Evolutionary conservation across 2,797 vertebrate species (phyloP), one percentile per base, ranked within the genome.

Genomic region (Lagocephalus sceleratus): DNA sequence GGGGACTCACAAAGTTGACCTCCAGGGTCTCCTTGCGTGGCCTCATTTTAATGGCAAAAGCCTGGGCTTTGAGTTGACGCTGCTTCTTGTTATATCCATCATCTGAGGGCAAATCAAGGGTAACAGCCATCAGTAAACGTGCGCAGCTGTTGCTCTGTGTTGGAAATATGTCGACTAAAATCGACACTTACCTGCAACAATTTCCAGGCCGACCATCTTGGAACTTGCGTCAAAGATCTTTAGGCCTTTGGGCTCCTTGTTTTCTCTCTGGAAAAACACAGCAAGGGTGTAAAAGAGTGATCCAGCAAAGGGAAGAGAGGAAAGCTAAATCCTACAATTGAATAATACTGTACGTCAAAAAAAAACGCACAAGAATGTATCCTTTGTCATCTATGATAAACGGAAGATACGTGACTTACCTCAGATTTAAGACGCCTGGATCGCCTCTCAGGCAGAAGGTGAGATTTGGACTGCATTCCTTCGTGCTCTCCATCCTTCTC

Each of bases 41-140:
- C 72, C 93, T 92, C 96, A 99, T 99, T 85, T 99, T 97, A 85
- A 99, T 94, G 56, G 94, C 94, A 48, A 98, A 98, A 0, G 94
- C 93, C 46, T 98, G 94, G 42, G 95, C 93, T 79, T 94, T 94
- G 65, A 92, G 90, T 79, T 92, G 92, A 63, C 95, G 93, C 75
- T 95, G 92, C 72, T 93, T 97, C 82, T 93, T 92, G 50, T 86
- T 91, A 82, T 93, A 92, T 42, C 86, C 85, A 21, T 98, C 95
- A 44, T 98, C 97, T 98, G 14, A 38, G 20, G 1, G 5, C 10
- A 6, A 1, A 17, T 0, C 12, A 54, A 5, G 51, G 22, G 26
- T 2, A 14, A 29, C 0, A 20, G 19, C 49, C 54, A 54, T 5
- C 12, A 19, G 23, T 46, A 46, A 46, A 6, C 32, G 21, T 7